These are phyloP conservation scores for Saxidomus purpurata DNA, from an alignment of 1,140 invertebrate genomes.

Conservation along the genomic window DNA sequence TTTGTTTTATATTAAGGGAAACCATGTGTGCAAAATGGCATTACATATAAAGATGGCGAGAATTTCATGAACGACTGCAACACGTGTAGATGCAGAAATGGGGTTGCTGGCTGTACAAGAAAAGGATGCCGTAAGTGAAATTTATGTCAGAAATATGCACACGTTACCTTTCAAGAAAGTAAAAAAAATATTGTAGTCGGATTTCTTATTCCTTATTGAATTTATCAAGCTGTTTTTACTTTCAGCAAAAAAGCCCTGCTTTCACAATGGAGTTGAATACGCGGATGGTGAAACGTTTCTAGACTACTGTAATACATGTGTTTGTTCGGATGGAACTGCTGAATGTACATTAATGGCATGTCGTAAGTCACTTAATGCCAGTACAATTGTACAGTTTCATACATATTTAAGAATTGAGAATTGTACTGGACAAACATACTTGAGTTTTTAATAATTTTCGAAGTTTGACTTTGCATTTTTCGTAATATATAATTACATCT, in stretches of 20 bases:
- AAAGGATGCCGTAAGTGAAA: background rate
- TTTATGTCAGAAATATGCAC: too few relatives aligned
- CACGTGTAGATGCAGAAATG: conserved; percentile 9
- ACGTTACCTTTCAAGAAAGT: too few relatives aligned
- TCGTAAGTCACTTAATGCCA: background rate
- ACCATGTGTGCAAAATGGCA: background rate
- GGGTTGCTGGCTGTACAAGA: background rate
- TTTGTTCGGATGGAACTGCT: conserved; percentile 12
- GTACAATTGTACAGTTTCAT: background rate
- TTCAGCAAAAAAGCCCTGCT: background rate
- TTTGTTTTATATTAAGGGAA: background rate
- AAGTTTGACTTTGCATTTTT: background rate
- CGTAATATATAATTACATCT: too few relatives aligned
- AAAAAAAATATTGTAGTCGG: too few relatives aligned
- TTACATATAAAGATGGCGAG: background rate
- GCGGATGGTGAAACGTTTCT: background rate
- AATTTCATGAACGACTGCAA: conserved; percentile 11
- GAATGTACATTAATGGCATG: conserved; percentile 30
- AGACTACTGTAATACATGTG: conserved; percentile 14
- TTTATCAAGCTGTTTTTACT: background rate
- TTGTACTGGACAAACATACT: background rate
- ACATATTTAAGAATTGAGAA: background rate
- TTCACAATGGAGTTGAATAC: background rate
- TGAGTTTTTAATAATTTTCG: background rate
- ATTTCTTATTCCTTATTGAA: too few relatives aligned